phyloP scores from a whole-genome alignment of 2,797 vertebrate genomes.

The Molossus alvarezi region DNA sequence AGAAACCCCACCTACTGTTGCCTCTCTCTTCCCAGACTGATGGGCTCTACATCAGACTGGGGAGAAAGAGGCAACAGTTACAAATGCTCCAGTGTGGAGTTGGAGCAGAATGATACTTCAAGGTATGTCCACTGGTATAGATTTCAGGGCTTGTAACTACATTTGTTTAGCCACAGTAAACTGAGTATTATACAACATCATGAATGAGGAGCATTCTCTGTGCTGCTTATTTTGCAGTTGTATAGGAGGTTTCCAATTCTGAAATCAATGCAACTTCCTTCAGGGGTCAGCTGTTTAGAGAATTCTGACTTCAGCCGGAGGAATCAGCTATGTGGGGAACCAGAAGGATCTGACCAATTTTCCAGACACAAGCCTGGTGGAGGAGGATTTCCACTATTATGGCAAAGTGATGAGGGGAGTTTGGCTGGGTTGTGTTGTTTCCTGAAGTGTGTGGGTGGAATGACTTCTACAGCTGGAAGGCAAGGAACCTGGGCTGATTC shows the following conservation, averaged over 20 bases:
- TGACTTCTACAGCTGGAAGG: slow-evolving; percentile 51
- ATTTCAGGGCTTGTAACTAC: slow-evolving; percentile 61
- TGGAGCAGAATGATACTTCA: slow-evolving; percentile 69
- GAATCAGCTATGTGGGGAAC: background rate
- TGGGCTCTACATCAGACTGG: no score
- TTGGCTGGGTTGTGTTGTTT: slow-evolving; percentile 30
- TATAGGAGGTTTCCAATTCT: slow-evolving; percentile 31
- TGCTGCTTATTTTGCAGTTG: slow-evolving; percentile 80
- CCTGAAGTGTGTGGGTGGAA: slow-evolving; percentile 49
- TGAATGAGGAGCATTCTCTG: slow-evolving; percentile 78
- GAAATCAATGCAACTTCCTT: slow-evolving; percentile 7
- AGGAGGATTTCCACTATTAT: slow-evolving; percentile 48
- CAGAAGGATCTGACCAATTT: background rate
- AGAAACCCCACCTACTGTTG: background rate
- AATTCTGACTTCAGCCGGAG: background rate
- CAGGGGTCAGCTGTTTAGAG: background rate
- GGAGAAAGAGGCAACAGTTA: no score
- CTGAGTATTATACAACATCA: slow-evolving; percentile 68
- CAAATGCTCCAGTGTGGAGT: background rate
- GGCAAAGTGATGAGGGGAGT: background rate
- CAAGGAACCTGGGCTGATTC: slow-evolving; percentile 63
- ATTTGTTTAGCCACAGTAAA: slow-evolving; percentile 78
- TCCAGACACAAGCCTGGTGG: background rate
- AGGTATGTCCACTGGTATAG: slow-evolving; percentile 45
- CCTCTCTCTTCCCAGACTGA: background rate